These are phyloP conservation scores for Euleptes europaea DNA, from an alignment of 2,113 vertebrate genomes.

Conservation along the genomic window DNA sequence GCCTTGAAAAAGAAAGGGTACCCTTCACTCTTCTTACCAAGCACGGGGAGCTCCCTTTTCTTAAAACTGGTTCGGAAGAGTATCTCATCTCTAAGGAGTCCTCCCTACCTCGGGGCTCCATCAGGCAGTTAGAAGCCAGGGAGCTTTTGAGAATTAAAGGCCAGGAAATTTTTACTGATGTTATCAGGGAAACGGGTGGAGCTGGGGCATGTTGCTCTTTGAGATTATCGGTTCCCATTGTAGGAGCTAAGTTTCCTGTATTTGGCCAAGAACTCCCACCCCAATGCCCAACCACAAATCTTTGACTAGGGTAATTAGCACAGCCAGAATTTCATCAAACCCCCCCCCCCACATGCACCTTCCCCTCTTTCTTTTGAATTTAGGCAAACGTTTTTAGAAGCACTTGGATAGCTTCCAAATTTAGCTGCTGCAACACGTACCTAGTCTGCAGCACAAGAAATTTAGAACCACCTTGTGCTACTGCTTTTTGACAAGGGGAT, in stretches of 20 bases:
- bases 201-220: constrained; percentile 44
- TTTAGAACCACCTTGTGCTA: not conserved
- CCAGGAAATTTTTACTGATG: constrained; percentile 23
- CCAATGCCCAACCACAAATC: not conserved
- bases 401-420: not conserved
- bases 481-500: not conserved
- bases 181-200: constrained; percentile 26
- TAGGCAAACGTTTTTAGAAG: not conserved
- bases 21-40: not conserved
- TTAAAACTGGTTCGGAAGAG: constrained; percentile 1
- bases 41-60: not conserved
- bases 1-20: constrained; percentile 25
- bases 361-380: not conserved
- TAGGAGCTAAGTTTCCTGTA: not conserved
- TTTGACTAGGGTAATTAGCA: not conserved
- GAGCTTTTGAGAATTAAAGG: constrained; percentile 25
- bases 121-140: constrained; percentile 1
- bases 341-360: too few species aligned
- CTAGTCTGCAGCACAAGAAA: not conserved
- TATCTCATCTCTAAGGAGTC: constrained; percentile 13
- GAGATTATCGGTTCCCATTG: not conserved
- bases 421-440: not conserved
- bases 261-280: not conserved
- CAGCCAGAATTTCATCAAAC: not conserved
- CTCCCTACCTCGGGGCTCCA: constrained; percentile 54